Evolutionary conservation across 2,888 invertebrate genomes (phyloP), one percentile per base, ranked within the genome.

Genomic region (Aplocera efformata): DNA sequence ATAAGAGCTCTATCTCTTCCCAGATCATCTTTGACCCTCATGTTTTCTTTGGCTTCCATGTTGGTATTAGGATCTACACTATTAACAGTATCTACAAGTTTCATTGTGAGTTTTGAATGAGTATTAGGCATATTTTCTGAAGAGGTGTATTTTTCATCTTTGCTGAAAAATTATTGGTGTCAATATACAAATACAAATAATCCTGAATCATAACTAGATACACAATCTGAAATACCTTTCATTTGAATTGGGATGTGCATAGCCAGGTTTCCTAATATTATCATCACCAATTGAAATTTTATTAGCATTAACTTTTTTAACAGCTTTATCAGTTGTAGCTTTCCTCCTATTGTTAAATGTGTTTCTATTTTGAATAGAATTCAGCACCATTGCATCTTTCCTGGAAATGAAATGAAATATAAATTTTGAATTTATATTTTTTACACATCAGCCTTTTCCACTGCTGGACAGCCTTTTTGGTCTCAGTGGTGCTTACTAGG

Each of bases 351-450:
- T 42, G 22, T 21, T 21, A 10, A 34, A 8, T 29, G 6, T 11
- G 25, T 66, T 63, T 36, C 58, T 63, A 40, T 63, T 74, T 46
- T 77, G 67, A 20, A 75, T 51, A 10, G 69, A 44, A 47, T 61
- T 60, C 22, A 82, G 49, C 3, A 85, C 61, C 56, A 82, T 60
- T 50, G 58, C 58, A 46, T 86, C 85, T 59, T 83, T 85, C 40
- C 83, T 85, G 59, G 44, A 75, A 78, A 22, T 48, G 39, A 49
- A 39, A 27, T 17, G 13, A 17, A 17, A 17, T 17, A n/a, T n/a
- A n/a, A n/a, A n/a, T n/a, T n/a, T n/a, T n/a, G n/a, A n/a, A n/a
- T n/a, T n/a, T n/a, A n/a, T n/a, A n/a, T n/a, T n/a, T n/a, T n/a
- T n/a, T n/a, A n/a, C n/a, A n/a, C n/a, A n/a, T n/a, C n/a, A n/a